phyloP scores from a whole-genome alignment of 2,797 vertebrate genomes.

The Gymnothorax javanicus region DNA sequence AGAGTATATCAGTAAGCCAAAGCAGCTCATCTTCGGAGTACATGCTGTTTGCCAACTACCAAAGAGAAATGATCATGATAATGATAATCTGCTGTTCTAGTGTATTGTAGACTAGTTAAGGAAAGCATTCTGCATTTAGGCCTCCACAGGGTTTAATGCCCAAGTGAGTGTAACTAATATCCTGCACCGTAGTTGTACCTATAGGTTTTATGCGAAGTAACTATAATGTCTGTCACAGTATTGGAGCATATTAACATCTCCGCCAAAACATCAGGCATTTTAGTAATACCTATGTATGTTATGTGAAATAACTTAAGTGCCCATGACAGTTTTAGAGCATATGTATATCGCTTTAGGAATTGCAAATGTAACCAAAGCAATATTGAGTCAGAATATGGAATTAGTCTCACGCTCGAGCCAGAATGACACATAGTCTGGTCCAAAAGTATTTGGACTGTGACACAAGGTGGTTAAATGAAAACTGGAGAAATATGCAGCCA shows the following conservation, averaged over 20 bases:
- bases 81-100: neutral
- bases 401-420: neutral
- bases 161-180: neutral
- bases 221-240: too few relatives aligned
- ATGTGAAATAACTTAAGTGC: neutral
- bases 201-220: neutral
- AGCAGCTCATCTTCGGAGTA: neutral
- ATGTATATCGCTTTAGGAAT: neutral
- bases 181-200: neutral
- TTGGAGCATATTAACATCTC: too few relatives aligned
- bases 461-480: too few relatives aligned
- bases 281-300: too few relatives aligned
- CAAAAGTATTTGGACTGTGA: too few relatives aligned
- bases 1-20: constrained; percentile 2
- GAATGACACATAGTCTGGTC: neutral
- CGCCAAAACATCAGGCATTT: too few relatives aligned
- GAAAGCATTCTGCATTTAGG: neutral
- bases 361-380: neutral
- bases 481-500: too few relatives aligned
- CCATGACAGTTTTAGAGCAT: neutral
- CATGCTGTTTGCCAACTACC: neutral
- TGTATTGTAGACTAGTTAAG: neutral
- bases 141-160: neutral
- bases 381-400: neutral
- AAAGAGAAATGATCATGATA: neutral